Conservation (phyloP, 1,140 invertebrate species). For the Drosophila novamexicana region DNA sequence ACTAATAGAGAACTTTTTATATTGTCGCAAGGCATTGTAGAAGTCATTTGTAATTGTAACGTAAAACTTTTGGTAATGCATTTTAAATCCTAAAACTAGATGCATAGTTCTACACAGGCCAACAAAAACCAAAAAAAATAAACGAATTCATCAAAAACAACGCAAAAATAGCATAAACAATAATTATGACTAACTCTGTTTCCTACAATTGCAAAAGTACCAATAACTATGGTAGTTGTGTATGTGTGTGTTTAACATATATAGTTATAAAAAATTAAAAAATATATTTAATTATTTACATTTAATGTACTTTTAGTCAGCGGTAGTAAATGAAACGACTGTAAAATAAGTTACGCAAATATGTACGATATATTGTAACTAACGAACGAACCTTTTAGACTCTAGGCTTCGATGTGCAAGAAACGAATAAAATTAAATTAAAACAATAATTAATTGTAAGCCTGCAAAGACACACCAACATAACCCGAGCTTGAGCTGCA, state of each 20-base stretch:
- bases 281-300: slow-evolving; percentile 70
- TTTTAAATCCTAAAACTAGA: slow-evolving; percentile 70
- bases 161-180: slow-evolving; percentile 71
- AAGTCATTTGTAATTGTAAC: slow-evolving; percentile 61
- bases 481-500: no score
- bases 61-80: slow-evolving; percentile 76
- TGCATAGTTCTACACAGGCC: slow-evolving; percentile 35
- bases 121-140: slow-evolving; percentile 31
- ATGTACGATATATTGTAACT: slow-evolving; percentile 66
- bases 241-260: slow-evolving; percentile 45
- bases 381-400: slow-evolving; percentile 76
- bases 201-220: slow-evolving; percentile 78
- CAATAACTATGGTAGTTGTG: slow-evolving; percentile 80
- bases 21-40: slow-evolving; percentile 69
- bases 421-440: slow-evolving; percentile 77
- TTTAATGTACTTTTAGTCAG: slow-evolving; percentile 55
- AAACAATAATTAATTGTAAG: slow-evolving; percentile 40
- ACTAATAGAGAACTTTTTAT: slow-evolving; percentile 72
- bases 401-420: slow-evolving; percentile 78
- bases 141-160: slow-evolving; percentile 41
- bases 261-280: slow-evolving; percentile 47
- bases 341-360: slow-evolving; percentile 74
- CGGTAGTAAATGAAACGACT: slow-evolving; percentile 76
- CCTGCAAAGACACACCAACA: no score
- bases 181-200: slow-evolving; percentile 81